Evolutionary conservation across 2,113 vertebrate genomes (phyloP).

Genomic region (Cyanoliseus patagonus): DNA sequence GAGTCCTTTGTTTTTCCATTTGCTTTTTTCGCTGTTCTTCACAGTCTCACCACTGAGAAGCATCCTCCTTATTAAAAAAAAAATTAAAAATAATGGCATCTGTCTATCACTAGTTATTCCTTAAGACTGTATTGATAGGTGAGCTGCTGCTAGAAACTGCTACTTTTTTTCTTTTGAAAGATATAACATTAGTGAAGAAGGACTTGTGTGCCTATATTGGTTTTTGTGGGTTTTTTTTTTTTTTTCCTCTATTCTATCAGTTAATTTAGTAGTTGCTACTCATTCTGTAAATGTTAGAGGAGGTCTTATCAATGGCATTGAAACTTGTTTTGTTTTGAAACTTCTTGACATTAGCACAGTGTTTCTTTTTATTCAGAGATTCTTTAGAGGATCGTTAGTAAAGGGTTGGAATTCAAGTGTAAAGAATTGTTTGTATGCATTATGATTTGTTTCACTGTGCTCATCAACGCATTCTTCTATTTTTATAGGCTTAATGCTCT

Average conservation of each 20-base stretch:
- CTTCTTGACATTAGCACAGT: not conserved
- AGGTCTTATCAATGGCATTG: not conserved
- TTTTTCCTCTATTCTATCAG: not conserved
- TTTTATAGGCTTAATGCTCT: slow-evolving; percentile 91
- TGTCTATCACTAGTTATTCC: not conserved
- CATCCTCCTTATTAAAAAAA: not conserved
- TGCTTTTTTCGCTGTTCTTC: not conserved
- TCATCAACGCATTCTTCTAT: not conserved
- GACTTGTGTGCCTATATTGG: not conserved
- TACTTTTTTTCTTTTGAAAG: not conserved
- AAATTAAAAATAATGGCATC: not conserved
- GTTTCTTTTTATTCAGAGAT: not conserved
- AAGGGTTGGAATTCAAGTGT: not conserved
- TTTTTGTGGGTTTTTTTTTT: not conserved
- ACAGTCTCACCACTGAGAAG: not conserved
- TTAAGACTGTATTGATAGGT: not conserved
- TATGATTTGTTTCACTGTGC: not conserved
- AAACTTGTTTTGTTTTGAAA: not conserved
- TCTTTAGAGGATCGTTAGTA: not conserved
- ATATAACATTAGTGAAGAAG: not conserved
- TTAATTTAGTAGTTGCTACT: not conserved
- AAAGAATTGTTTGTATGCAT: not conserved
- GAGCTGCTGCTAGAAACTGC: not conserved
- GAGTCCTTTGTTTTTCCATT: not conserved
- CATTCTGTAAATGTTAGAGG: not conserved